A percentile compares a stretch with the other conserved stretches of the same genome.
Evolutionary conservation across 2,888 invertebrate species (phyloP).

Genomic region (Ichneumoninae sp.): DNA sequence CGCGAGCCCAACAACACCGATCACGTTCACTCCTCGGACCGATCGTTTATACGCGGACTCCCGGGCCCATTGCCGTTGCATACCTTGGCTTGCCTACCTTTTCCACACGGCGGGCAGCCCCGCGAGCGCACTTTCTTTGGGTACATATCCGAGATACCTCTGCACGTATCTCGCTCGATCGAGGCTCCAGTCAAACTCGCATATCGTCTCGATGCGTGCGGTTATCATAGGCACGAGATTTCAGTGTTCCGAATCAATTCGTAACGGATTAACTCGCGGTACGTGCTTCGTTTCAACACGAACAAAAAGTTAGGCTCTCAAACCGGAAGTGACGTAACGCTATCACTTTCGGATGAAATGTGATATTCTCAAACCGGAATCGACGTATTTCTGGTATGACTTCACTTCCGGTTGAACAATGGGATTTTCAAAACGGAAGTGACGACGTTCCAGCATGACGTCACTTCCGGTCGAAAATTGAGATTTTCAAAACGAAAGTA

Average conservation of each 20-base stretch:
- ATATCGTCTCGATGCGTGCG: slow-evolving; percentile 15
- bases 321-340: no score
- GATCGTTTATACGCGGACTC: slow-evolving; percentile 29
- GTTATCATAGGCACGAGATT: neutral
- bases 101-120: slow-evolving; percentile 15
- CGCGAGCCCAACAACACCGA: slow-evolving; percentile 44
- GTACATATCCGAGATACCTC: slow-evolving; percentile 21
- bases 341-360: no score
- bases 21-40: slow-evolving; percentile 52
- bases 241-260: slow-evolving; percentile 1
- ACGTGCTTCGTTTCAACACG: neutral
- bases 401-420: no score
- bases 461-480: no score
- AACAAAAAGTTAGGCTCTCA: no score
- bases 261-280: neutral
- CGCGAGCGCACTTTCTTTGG: slow-evolving; percentile 40
- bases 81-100: slow-evolving; percentile 26
- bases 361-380: no score
- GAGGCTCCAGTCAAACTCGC: neutral
- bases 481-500: no score
- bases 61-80: slow-evolving; percentile 17
- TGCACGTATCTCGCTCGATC: slow-evolving; percentile 37
- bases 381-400: no score
- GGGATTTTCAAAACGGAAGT: no score
- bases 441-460: no score